A percentile compares a stretch with the other conserved stretches of the same genome.
Conservation (phyloP, 2,113 vertebrate genomes). For the Pogona vitticeps region DNA sequence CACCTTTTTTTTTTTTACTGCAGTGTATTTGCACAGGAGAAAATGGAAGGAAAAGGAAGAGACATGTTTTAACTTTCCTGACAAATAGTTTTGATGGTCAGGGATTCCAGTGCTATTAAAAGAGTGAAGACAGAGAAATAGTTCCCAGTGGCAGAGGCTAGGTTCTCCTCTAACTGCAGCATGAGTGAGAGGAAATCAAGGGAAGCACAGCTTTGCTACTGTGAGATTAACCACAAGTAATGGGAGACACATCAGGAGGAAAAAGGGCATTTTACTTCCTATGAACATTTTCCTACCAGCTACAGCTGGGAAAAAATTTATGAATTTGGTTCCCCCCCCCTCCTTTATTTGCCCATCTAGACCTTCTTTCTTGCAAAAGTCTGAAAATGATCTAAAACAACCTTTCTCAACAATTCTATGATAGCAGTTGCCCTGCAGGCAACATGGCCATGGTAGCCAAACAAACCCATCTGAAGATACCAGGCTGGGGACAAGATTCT, state of each 20-base stretch:
- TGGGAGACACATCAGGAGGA: constrained; percentile 45
- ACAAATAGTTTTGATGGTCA: constrained; percentile 54
- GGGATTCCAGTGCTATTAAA: constrained; percentile 45
- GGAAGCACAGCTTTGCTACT: constrained; percentile 62
- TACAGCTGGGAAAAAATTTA: constrained; percentile 9
- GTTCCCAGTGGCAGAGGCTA: constrained; percentile 63
- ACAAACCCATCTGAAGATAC: too few species aligned
- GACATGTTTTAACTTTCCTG: constrained; percentile 53
- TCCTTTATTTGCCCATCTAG: background rate
- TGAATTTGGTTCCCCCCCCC: background rate
- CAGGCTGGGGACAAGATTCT: too few species aligned
- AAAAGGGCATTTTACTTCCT: constrained; percentile 49
- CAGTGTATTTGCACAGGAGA: constrained; percentile 30
- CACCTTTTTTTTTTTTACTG: constrained; percentile 40
- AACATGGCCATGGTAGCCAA: too few species aligned
- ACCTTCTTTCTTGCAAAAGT: background rate
- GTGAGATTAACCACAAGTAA: constrained; percentile 60
- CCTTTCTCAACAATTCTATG: background rate
- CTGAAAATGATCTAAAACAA: background rate
- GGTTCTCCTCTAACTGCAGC: constrained; percentile 68
- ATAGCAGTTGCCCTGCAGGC: background rate
- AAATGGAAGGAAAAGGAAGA: constrained; percentile 42
- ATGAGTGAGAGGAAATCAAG: constrained; percentile 76
- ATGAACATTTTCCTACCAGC: constrained; percentile 13
- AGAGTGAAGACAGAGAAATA: constrained; percentile 77